Conservation (phyloP, 2,797 vertebrate genomes). For the Lithobates pipiens region DNA sequence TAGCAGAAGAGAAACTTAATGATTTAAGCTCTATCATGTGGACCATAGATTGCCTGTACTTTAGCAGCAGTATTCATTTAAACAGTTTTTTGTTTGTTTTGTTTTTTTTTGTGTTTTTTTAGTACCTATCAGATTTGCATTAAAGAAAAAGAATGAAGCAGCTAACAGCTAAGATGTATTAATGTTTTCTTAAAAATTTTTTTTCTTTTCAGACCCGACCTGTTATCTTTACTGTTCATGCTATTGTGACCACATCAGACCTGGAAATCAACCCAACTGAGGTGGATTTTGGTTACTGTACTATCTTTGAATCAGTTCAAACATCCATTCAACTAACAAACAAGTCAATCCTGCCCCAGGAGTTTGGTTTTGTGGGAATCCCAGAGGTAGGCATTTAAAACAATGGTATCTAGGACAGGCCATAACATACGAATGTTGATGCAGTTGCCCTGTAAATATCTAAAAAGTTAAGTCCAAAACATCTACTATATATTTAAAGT, state of each 20-base stretch:
- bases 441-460: background rate
- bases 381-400: slow-evolving; percentile 80
- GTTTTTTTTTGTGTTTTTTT: too few species aligned
- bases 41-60: too few species aligned
- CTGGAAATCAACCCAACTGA: slow-evolving; percentile 78
- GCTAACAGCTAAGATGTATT: background rate
- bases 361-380: slow-evolving; percentile 87
- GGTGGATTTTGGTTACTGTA: slow-evolving; percentile 88
- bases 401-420: background rate
- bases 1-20: too few species aligned
- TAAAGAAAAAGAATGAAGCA: background rate
- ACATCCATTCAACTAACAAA: slow-evolving; percentile 80
- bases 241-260: slow-evolving; percentile 86
- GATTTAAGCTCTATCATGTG: too few species aligned
- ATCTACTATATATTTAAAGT: too few species aligned
- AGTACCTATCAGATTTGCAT: background rate
- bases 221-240: slow-evolving; percentile 82
- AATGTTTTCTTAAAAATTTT: background rate
- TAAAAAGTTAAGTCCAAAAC: background rate
- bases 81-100: background rate
- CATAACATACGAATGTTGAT: background rate
- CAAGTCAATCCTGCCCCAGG: slow-evolving; percentile 87
- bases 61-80: too few species aligned
- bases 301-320: slow-evolving; percentile 81
- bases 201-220: slow-evolving; percentile 76